Base-by-base conservation (phyloP, 2,797 vertebrate species). In the Mycteria americana region DNA sequence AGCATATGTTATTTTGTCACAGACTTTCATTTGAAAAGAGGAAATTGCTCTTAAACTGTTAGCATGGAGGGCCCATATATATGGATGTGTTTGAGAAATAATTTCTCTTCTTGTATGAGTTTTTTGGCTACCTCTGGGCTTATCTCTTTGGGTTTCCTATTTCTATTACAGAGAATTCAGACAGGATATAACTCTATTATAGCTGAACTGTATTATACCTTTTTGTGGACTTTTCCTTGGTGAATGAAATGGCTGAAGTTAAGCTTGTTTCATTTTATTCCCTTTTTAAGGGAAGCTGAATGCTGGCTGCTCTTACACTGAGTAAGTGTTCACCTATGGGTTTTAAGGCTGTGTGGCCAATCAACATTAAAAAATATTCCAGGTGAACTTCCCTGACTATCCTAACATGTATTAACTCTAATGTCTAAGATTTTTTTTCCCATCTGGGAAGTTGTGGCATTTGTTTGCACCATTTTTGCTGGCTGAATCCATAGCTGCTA, bases 1-100 rank as follows among this genome's bases (percentile, higher is more conserved):
- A 88, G 62, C 95, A 95, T 94, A 97, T 94, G 94, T 83, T 96
- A 95, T 96, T 96, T 95, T 95, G 85, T 94, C 88, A 88, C 92
- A 92, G 78, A 50, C 27, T 87, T 94, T 79, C 74, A 75, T 95
- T 80, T 90, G 73, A 75, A 87, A 83, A 77, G 74, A 91, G 72
- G 76, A 94, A 96, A 94, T 94, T 95, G 87, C 76, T 94, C 89
- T 83, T 95, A 94, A 90, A 90, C 88, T 91, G 93, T 93, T 90
- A 88, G 43, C 23, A 53, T 80, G 13, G 65, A 92, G 37, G 14
- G n/a, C 45, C 72, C 53, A 18, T 80, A 77, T 80, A 63, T 90
- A 43, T 37, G 30, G 41, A 57, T 59, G 22, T 84, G 28, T 62
- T 75, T 63, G 25, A 92, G 85, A 85, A 59, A 69, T 24, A 65